Conservation (phyloP, 2,888 invertebrate species). For the Eulithis prunata region DNA sequence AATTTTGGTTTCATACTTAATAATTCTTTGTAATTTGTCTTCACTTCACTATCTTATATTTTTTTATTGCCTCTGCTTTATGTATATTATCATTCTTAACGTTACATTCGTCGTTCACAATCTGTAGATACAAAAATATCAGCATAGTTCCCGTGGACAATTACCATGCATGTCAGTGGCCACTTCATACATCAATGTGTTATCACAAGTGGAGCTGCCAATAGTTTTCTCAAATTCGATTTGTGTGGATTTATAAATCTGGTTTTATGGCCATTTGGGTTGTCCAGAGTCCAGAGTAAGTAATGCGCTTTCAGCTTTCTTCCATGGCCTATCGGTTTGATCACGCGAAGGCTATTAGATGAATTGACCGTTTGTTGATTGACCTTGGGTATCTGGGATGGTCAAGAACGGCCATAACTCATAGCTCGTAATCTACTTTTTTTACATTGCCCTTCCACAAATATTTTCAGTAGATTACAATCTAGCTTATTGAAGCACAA, state of each 20-base stretch:
- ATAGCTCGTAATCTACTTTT: too few species aligned
- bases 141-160: background rate
- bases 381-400: conserved; percentile 30
- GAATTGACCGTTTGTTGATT: conserved; percentile 30
- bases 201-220: conserved; percentile 21
- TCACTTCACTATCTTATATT: too few species aligned
- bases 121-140: too few species aligned
- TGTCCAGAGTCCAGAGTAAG: conserved; percentile 32
- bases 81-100: too few species aligned
- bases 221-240: conserved; percentile 34
- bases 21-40: background rate
- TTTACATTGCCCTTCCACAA: too few species aligned
- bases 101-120: too few species aligned
- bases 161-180: conserved; percentile 4
- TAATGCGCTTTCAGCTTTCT: conserved; percentile 34
- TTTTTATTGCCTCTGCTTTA: too few species aligned
- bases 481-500: background rate
- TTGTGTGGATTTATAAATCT: conserved; percentile 30
- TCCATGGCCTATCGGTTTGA: conserved; percentile 32
- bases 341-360: conserved; percentile 39
- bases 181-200: conserved; percentile 9
- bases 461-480: too few species aligned
- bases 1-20: background rate
- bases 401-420: conserved; percentile 26
- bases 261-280: conserved; percentile 32